Base-by-base conservation (phyloP, 2,888 invertebrate species). In the Scrobipalpa costella region DNA sequence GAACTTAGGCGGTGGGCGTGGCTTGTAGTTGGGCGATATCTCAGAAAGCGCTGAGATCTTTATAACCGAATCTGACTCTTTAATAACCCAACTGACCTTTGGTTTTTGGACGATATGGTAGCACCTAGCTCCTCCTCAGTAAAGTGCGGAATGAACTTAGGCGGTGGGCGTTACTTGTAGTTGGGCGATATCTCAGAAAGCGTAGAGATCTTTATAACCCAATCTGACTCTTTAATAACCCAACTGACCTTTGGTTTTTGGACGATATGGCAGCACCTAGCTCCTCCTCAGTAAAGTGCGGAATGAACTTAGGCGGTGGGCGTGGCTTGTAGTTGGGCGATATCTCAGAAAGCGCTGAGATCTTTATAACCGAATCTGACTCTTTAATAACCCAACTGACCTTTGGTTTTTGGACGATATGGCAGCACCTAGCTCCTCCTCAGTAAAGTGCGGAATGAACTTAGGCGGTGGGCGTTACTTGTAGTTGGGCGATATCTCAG, bases 371-470 rank as follows among this genome's bases (percentile, higher is more conserved):
- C n/a, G n/a, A n/a, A n/a, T n/a, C n/a, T n/a, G n/a, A n/a, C n/a
- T n/a, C n/a, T n/a, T n/a, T n/a, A n/a, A n/a, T n/a, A n/a, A 47
- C 15, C 5, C 3, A n/a, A 47, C 47, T 1, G 83, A 95, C 96
- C 96, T 94, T 92, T 94, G 95, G 84, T 95, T 96, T 88, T 97
- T 97, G n/a, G 94, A 94, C n/a, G 95, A 94, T 84, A 97, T 96
- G 19, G 94, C 94, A 61, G 93, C 92, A 67, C 90, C 93, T 60
- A 97, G 87, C 74, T 95, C 95, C 61, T 95, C 95, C 69, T 96
- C 95, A 2, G 89, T 88, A 69, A 88, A 86, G 68, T 87, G 85
- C 17, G 90, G 92, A 62, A 93, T 76, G 33, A 88, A 81, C 68
- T 88, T 93, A 61, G 94, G 94, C 74, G 93, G 88, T 47, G 93